phyloP scores from a whole-genome alignment of 2,113 vertebrate genomes.

The Urocolius indicus region DNA sequence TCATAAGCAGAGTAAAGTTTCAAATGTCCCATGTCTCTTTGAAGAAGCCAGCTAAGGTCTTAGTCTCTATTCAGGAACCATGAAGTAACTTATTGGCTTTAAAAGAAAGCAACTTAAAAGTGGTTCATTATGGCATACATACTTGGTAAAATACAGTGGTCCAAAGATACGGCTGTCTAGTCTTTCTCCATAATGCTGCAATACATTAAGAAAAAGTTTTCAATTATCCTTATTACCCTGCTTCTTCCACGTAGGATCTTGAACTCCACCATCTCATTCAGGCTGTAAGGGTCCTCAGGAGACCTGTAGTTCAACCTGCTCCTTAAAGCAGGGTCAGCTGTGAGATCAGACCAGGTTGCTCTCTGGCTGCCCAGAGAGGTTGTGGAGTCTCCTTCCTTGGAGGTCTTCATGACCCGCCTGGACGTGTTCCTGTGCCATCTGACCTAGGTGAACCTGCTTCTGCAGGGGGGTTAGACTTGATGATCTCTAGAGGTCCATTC shows the following conservation, averaged over 20 bases:
- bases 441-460: too few relatives aligned
- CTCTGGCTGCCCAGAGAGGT: too few relatives aligned
- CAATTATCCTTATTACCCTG: too few relatives aligned
- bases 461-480: too few relatives aligned
- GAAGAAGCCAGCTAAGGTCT: background rate
- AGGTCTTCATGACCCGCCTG: too few relatives aligned
- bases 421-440: too few relatives aligned
- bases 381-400: too few relatives aligned
- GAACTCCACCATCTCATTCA: background rate
- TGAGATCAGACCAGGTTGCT: background rate
- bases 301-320: background rate
- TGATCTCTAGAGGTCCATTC: too few relatives aligned
- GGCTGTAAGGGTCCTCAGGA: background rate
- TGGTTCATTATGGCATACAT: accelerated
- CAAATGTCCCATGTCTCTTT: background rate
- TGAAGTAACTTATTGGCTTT: background rate
- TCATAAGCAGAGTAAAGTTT: background rate
- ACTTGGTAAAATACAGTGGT: background rate
- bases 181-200: background rate
- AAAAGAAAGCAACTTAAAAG: background rate
- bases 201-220: too few relatives aligned
- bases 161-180: background rate
- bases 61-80: background rate
- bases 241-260: too few relatives aligned
- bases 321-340: background rate